phyloP scores from a whole-genome alignment of 1,140 invertebrate species.

The Popillia japonica region DNA sequence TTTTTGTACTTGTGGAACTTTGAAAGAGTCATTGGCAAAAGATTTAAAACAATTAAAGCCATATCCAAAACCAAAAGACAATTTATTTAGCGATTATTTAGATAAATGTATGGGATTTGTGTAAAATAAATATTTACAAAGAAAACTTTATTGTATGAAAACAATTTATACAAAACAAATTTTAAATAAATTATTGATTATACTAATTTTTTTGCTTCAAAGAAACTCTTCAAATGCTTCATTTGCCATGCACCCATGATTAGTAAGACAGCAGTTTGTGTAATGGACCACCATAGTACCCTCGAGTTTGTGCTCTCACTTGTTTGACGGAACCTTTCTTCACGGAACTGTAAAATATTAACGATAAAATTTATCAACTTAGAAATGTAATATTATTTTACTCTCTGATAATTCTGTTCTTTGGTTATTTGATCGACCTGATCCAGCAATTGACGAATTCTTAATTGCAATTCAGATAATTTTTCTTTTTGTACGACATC shows the following conservation, averaged over 20 bases:
- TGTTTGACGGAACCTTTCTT: slow-evolving; percentile 96
- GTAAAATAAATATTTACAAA: slow-evolving; percentile 28
- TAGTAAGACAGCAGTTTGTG: slow-evolving; percentile 89
- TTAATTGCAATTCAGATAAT: slow-evolving; percentile 92
- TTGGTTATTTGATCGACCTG: slow-evolving; percentile 99
- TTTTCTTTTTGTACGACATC: slow-evolving; percentile 98
- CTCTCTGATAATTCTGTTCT: slow-evolving; percentile 99
- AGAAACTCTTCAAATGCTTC: slow-evolving; percentile 98
- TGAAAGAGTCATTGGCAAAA: slow-evolving; percentile 67
- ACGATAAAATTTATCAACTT: background rate
- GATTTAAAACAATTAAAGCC: slow-evolving; percentile 68
- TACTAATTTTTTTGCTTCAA: slow-evolving; percentile 99
- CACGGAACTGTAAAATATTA: slow-evolving; percentile 81
- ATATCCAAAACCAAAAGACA: slow-evolving; percentile 66
- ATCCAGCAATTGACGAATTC: slow-evolving; percentile 94
- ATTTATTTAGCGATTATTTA: slow-evolving; percentile 67
- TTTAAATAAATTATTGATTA: slow-evolving; percentile 34
- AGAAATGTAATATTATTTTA: slow-evolving; percentile 60
- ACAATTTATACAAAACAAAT: slow-evolving; percentile 33
- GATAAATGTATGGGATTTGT: slow-evolving; percentile 68
- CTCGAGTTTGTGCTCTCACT: slow-evolving; percentile 97
- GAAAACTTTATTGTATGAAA: slow-evolving; percentile 36
- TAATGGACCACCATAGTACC: slow-evolving; percentile 97
- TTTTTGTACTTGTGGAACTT: slow-evolving; percentile 74
- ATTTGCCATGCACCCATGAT: slow-evolving; percentile 99